phyloP scores from a whole-genome alignment of 2,113 vertebrate genomes.

The Stigmatopora argus region DNA sequence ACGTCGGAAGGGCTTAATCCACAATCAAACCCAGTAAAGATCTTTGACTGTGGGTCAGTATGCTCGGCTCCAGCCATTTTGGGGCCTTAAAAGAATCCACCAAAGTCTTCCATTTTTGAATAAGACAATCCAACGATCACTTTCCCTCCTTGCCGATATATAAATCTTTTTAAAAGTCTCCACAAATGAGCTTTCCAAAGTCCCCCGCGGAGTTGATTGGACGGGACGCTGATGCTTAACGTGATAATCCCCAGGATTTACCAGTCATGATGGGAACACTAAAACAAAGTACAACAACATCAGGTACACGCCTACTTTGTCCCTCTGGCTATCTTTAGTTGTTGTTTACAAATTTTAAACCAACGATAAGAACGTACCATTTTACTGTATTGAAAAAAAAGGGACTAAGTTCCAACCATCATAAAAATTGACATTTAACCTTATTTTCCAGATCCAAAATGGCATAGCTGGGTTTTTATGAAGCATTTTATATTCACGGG shows the following conservation, averaged over 20 bases:
- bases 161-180: not conserved
- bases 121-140: not conserved
- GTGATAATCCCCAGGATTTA: conserved; percentile 66
- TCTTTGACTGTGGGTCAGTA: not conserved
- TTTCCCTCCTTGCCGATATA: not conserved
- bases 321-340: not conserved
- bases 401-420: too few relatives aligned
- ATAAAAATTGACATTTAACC: not conserved
- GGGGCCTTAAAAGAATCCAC: not conserved
- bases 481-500: not conserved
- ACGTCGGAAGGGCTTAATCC: conserved; percentile 3
- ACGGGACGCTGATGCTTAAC: conserved; percentile 57
- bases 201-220: conserved; percentile 43
- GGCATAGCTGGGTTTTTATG: not conserved
- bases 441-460: not conserved
- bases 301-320: not conserved
- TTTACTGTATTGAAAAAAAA: not conserved
- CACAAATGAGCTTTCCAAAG: not conserved
- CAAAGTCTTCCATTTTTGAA: not conserved
- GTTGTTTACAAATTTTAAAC: not conserved
- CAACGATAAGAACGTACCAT: not conserved
- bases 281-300: not conserved
- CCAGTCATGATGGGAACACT: not conserved
- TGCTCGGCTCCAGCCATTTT: not conserved
- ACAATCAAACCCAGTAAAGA: not conserved